Evolutionary conservation across 2,113 vertebrate genomes (phyloP).

Genomic region (Eptesicus fuscus): DNA sequence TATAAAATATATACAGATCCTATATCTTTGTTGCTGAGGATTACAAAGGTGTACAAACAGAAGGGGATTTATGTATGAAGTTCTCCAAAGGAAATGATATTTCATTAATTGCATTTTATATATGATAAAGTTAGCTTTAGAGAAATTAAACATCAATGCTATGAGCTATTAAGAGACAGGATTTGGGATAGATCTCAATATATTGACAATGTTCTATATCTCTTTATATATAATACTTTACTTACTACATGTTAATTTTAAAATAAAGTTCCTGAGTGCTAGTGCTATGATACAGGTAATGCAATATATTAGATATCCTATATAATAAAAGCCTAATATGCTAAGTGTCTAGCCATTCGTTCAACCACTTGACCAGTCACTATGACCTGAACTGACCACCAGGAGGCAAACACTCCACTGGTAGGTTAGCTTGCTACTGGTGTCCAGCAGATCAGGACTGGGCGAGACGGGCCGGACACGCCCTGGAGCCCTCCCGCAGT

Average conservation of each 20-base stretch:
- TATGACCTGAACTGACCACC: too few species aligned
- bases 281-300: neutral
- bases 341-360: too few species aligned
- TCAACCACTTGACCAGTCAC: too few species aligned
- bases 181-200: neutral
- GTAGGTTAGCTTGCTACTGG: too few species aligned
- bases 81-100: neutral
- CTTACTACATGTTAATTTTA: neutral
- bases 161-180: neutral
- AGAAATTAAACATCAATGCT: neutral
- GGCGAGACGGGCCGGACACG: fast-evolving
- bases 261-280: neutral
- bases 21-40: neutral
- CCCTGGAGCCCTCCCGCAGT: too few species aligned
- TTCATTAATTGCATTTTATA: neutral
- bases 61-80: neutral
- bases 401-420: too few species aligned
- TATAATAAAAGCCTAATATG: too few species aligned
- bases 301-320: neutral
- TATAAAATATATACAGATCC: neutral
- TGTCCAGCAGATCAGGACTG: too few species aligned
- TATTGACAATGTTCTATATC: neutral
- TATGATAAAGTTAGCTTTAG: neutral
- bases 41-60: neutral
- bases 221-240: neutral